phyloP scores from a whole-genome alignment of 2,113 vertebrate genomes.

The Caracal caracal region DNA sequence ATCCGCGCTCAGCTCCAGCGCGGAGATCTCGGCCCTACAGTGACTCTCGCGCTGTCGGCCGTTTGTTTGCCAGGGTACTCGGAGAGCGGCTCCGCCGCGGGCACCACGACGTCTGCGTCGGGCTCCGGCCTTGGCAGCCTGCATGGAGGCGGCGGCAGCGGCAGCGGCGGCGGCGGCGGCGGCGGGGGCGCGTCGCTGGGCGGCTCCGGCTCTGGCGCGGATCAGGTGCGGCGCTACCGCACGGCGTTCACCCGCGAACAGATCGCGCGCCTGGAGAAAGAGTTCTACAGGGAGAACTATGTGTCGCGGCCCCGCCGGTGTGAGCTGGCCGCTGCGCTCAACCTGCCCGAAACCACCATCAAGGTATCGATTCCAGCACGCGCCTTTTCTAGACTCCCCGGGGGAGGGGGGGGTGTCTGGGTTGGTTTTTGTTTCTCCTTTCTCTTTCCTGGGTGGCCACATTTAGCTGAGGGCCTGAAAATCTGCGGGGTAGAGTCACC shows the following conservation, averaged over 20 bases:
- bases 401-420: background rate
- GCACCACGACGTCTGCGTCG: conserved; percentile 87
- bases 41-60: conserved; percentile 56
- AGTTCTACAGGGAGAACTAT: conserved; percentile 96
- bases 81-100: conserved; percentile 91
- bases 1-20: background rate
- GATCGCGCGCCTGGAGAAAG: conserved; percentile 93
- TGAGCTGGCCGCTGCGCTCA: conserved; percentile 96
- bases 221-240: conserved; percentile 94
- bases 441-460: background rate
- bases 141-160: conserved; percentile 83
- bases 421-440: background rate
- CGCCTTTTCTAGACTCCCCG: background rate
- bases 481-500: background rate
- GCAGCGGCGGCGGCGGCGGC: conserved; percentile 75
- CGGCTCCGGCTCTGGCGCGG: conserved; percentile 90
- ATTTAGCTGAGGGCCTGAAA: background rate
- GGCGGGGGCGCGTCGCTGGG: conserved; percentile 89
- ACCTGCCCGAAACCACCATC: conserved; percentile 98
- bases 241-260: conserved; percentile 95
- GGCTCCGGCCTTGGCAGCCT: conserved; percentile 89
- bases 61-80: conserved; percentile 88
- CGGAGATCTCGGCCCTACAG: background rate
- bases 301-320: conserved; percentile 96
- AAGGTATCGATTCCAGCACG: conserved; percentile 88